Evolutionary conservation across 2,888 invertebrate genomes (phyloP).

Genomic region (Fissipunctia ypsillon): DNA sequence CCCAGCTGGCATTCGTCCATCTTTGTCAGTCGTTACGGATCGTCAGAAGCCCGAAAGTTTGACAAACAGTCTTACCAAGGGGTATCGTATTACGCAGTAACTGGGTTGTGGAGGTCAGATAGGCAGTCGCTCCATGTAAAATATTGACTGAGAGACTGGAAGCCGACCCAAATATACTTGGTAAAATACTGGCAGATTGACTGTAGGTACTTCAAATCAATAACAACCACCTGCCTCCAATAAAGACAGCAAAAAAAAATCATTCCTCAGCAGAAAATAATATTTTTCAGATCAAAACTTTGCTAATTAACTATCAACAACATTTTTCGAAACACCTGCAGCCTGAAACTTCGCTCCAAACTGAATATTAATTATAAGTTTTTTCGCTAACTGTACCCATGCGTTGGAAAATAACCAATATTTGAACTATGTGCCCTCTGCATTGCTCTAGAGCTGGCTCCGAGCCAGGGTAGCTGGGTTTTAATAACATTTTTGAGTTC

Average conservation of each 20-base stretch:
- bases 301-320: slow-evolving; percentile 53
- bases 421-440: slow-evolving; percentile 42
- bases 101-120: not conserved
- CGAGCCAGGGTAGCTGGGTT: slow-evolving; percentile 30
- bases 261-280: not conserved
- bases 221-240: not conserved
- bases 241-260: not conserved
- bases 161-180: not conserved
- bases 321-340: slow-evolving; percentile 54
- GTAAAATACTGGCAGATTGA: not conserved
- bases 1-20: not conserved
- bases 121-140: too few relatives aligned
- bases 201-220: not conserved
- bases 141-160: not conserved
- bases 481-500: slow-evolving; percentile 43
- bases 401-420: slow-evolving; percentile 53
- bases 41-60: not conserved
- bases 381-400: slow-evolving; percentile 42
- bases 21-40: not conserved
- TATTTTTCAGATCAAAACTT: slow-evolving; percentile 47
- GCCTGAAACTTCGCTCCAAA: slow-evolving; percentile 36
- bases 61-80: not conserved
- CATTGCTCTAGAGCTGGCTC: slow-evolving; percentile 31
- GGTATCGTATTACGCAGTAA: not conserved
- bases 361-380: slow-evolving; percentile 66